Evolutionary conservation across 2,113 vertebrate genomes (phyloP), one percentile per base, ranked within the genome.

Genomic region (Dendropsophus ebraccatus): DNA sequence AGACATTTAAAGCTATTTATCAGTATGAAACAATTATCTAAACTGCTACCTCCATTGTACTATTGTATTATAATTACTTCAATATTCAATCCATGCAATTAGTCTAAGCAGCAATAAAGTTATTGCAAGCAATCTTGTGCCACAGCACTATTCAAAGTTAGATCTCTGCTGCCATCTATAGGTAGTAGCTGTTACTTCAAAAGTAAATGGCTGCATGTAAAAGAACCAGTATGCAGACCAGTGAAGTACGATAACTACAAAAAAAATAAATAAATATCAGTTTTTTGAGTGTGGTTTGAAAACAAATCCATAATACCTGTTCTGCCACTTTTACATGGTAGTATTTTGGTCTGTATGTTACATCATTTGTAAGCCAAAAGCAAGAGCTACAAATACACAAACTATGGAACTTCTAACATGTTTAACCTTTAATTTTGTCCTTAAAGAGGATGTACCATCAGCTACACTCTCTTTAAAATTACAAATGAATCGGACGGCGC

Each of bases 121-220:
- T 6, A 28, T 58, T 79, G 21, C 28, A 72, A 28, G 10, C 32
- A 58, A 52, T 45, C 10, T 23, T 37, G 12, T 50, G 0, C 14
- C 11, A 1, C n/a, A 28, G 37, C 5, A 8, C 2, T 41, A 35
- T 54, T 54, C n/a, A 47, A 58, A 45, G 37, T 32, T 49, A 81
- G 84, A 37, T 73, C 65, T 81, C 77, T 86, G 77, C 84, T 86
- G 77, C 84, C 84, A 86, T 81, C 84, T 86, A 73, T 58, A 72
- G 84, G n/a, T 73, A 12, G 8, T 2, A 70, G 19, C 4, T 82
- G 49, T 1, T 35, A 80, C 50, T 50, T 17, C 73, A 52, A 76
- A 17, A 47, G 45, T 25, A 75, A n/a, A 47, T 47, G n/a, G 5
- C 45, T 16, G n/a, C 72, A 49, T 11, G 2, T 1, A 67, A 16